These are phyloP conservation scores for Heloderma charlesbogerti DNA, from an alignment of 2,113 vertebrate genomes.

Conservation along the genomic window DNA sequence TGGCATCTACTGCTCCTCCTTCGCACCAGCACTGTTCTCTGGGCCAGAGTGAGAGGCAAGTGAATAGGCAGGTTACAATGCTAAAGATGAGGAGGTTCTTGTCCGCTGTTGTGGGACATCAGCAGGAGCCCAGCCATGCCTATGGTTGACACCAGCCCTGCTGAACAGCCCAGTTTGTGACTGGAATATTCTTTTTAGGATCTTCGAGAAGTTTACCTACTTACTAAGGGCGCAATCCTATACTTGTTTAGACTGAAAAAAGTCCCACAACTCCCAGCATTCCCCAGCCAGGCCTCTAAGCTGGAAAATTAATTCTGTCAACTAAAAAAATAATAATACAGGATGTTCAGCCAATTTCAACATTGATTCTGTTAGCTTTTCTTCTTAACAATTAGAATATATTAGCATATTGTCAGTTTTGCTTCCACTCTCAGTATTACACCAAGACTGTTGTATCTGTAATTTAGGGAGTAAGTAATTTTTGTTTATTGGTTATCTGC, in stretches of 20 bases:
- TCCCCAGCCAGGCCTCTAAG: neutral
- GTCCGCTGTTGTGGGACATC: no score
- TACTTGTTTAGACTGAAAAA: no score
- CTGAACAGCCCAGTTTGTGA: neutral
- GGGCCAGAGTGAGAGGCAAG: no score
- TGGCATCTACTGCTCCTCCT: no score
- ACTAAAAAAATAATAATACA: conserved; percentile 22
- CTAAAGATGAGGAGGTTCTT: no score
- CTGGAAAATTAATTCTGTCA: conserved; percentile 44
- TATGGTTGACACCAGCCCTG: no score
- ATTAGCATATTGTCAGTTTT: conserved; percentile 38
- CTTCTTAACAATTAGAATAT: conserved; percentile 33
- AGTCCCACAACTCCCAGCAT: no score
- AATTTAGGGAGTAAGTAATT: neutral
- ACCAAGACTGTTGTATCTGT: conserved; percentile 33
- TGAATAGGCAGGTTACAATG: no score
- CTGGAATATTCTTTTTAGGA: neutral
- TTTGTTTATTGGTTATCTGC: conserved; percentile 40
- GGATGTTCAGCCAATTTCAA: conserved; percentile 8
- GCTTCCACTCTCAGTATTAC: conserved; percentile 25
- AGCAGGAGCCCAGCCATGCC: no score
- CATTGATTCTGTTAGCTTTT: conserved; percentile 35
- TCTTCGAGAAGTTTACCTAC: neutral
- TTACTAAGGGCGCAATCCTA: no score
- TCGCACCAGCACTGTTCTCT: no score